Evolutionary conservation across 2,888 invertebrate species (phyloP), one percentile per base, ranked within the genome.

Genomic region (Stratiomys singularior): DNA sequence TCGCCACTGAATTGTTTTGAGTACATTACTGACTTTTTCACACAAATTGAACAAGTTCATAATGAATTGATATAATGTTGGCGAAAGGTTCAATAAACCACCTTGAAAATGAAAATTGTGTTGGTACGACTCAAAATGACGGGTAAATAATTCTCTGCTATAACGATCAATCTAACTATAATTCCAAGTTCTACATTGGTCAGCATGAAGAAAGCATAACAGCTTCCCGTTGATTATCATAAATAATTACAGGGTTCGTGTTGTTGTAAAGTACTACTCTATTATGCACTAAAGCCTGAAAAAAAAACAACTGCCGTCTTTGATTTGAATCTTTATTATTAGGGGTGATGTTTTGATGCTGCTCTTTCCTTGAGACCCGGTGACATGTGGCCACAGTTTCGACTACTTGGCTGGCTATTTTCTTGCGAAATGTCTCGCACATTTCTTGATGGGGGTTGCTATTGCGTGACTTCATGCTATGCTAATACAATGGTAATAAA

Each of bases 401-500:
- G 52, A 52, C n/a, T 52, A 4, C 52, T 52, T 52, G 18, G 15
- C 7, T 13, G 52, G 28, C 7, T 56, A 56, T n/a, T 56, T 74
- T 4, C 74, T 44, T 74, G 44, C 15, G 23, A 37, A 60, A 37
- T 2, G 58, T 60, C 27, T 23, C 37, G 23, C 21, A 52, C 18
- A 5, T 37, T 37, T 37, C 5, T 46, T 60, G 74, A 23, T 18
- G 37, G 11, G 37, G 28, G 44, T 23, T 13, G 37, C 23, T 47
- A 63, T 79, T 63, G 79, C 79, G 79, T 79, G 79, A 79, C 60
- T 79, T 76, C 76, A 69, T 76, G 77, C 60, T 30, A 52, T 77
- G 77, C 76, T 79, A 74, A 76, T 79, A 52, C 46, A 72, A 64
- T 44, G 67, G 47, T 63, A 47, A 44, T 52, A 60, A 52, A 52